phyloP scores from a whole-genome alignment of 2,888 invertebrate genomes.

The Camptogramma bilineatum region DNA sequence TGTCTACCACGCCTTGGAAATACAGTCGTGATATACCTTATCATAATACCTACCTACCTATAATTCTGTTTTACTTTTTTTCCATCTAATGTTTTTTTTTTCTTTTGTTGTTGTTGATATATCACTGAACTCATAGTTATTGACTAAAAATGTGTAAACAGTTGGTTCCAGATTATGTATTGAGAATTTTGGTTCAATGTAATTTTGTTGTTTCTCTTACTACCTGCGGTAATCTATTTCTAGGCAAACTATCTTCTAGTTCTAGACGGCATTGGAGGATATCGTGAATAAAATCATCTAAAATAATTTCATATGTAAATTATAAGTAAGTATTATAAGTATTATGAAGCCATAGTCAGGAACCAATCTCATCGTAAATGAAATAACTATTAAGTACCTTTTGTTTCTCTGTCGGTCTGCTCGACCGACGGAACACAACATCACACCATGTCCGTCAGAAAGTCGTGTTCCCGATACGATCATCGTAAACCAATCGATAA shows the following conservation, averaged over 20 bases:
- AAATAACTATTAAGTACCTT: not conserved
- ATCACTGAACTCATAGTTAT: too few species aligned
- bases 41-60: too few species aligned
- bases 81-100: too few species aligned
- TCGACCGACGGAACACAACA: constrained; percentile 26
- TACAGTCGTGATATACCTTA: too few species aligned
- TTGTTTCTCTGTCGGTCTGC: not conserved
- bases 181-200: too few species aligned
- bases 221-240: not conserved
- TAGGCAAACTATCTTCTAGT: not conserved
- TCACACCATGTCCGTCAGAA: constrained; percentile 51
- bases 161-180: too few species aligned
- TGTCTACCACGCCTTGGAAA: too few species aligned
- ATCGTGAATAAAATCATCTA: not conserved
- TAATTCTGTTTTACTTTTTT: too few species aligned
- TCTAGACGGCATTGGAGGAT: not conserved
- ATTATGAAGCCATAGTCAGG: too few species aligned
- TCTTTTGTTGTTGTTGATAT: too few species aligned
- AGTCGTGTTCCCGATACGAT: constrained; percentile 53
- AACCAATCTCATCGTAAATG: not conserved
- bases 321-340: not conserved
- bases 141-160: too few species aligned
- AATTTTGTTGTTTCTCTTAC: not conserved
- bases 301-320: not conserved
- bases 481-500: constrained; percentile 73